Conservation (phyloP, 2,113 vertebrate species). For the Gobiocypris rarus region DNA sequence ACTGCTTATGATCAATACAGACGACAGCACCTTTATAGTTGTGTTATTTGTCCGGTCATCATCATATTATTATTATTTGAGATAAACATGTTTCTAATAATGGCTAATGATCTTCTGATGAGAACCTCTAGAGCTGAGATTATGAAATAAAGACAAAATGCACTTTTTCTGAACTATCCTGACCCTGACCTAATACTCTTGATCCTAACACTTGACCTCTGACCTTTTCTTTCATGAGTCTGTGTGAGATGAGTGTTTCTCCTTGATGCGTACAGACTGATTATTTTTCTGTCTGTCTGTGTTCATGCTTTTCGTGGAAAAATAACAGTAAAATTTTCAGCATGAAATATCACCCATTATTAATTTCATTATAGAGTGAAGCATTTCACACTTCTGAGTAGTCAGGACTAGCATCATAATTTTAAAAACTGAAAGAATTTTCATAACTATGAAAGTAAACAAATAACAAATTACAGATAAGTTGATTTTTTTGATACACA, state of each 20-base stretch:
- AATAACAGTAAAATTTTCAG: background rate
- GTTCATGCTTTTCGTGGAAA: no score
- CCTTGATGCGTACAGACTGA: background rate
- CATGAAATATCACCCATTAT: background rate
- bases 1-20: background rate
- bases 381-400: background rate
- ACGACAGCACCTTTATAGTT: background rate
- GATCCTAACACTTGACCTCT: background rate
- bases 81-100: background rate
- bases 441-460: background rate
- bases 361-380: background rate
- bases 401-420: background rate
- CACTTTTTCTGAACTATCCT: background rate
- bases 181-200: background rate
- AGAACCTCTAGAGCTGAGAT: constrained; percentile 3
- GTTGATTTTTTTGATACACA: background rate
- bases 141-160: background rate
- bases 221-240: background rate
- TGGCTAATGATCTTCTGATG: background rate
- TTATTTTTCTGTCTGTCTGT: background rate
- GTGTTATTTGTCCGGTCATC: background rate
- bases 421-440: background rate
- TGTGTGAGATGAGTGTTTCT: background rate
- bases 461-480: background rate
- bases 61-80: background rate